Conservation (phyloP, 1,140 invertebrate species). For the Nymphalis io region DNA sequence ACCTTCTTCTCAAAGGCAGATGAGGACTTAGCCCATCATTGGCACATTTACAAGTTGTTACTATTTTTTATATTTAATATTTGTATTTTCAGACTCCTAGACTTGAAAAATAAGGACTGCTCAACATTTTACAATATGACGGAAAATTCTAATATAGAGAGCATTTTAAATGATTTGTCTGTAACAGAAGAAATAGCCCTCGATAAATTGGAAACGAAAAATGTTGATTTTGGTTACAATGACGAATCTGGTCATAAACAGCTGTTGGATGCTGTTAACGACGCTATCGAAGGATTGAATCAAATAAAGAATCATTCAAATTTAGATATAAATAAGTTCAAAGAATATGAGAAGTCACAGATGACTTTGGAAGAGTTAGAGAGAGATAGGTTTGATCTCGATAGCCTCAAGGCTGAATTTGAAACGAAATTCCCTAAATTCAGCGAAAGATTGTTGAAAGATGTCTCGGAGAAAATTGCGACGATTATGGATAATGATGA, state of each 20-base stretch:
- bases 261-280: slow-evolving; percentile 63
- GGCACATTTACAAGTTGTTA: too few species aligned
- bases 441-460: slow-evolving; percentile 61
- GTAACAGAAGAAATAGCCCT: slow-evolving; percentile 52
- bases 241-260: slow-evolving; percentile 60
- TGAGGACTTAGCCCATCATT: too few species aligned
- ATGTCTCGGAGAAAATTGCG: slow-evolving; percentile 60
- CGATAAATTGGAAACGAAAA: slow-evolving; percentile 63
- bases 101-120: slow-evolving; percentile 56
- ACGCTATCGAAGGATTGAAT: slow-evolving; percentile 63
- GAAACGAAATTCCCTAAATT: slow-evolving; percentile 62
- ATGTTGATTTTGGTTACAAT: slow-evolving; percentile 70
- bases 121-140: slow-evolving; percentile 54
- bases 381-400: slow-evolving; percentile 59
- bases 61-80: too few species aligned
- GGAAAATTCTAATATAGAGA: slow-evolving; percentile 48
- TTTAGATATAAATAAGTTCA: slow-evolving; percentile 56
- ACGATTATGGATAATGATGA: slow-evolving; percentile 50
- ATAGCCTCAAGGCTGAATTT: slow-evolving; percentile 58
- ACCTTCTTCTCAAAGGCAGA: too few species aligned
- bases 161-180: slow-evolving; percentile 45
- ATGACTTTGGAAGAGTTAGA: slow-evolving; percentile 49
- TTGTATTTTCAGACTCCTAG: slow-evolving; percentile 54
- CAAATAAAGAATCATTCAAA: slow-evolving; percentile 67
- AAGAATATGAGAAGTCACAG: slow-evolving; percentile 57